A percentile compares a stretch with the other conserved stretches of the same genome.
Conservation (phyloP, 2,888 invertebrate species). For the Euphydryas editha region DNA sequence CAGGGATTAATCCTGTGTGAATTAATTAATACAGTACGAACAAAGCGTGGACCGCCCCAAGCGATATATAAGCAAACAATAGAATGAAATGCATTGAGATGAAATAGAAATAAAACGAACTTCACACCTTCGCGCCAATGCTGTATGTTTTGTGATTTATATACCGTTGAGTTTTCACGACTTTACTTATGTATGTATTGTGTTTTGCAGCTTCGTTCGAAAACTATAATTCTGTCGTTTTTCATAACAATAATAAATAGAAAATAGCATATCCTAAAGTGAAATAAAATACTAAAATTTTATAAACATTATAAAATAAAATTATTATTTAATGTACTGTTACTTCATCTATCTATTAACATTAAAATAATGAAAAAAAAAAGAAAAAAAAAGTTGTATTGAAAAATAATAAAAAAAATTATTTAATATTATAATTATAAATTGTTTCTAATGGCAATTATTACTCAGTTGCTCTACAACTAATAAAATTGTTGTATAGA, state of each 20-base stretch:
- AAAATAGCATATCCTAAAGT: not conserved
- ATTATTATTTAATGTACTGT: too few relatives aligned
- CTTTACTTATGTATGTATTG: not conserved
- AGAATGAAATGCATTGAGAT: constrained; percentile 34
- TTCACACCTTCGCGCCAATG: constrained; percentile 9
- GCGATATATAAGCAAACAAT: constrained; percentile 41
- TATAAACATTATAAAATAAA: too few relatives aligned
- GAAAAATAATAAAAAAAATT: too few relatives aligned
- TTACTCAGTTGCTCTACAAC: too few relatives aligned
- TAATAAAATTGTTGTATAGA: too few relatives aligned
- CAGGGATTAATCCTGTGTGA: constrained; percentile 38
- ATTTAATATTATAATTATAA: too few relatives aligned
- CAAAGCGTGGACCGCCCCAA: constrained; percentile 42
- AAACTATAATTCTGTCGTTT: not conserved
- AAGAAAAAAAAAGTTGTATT: too few relatives aligned
- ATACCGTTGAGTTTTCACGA: not conserved
- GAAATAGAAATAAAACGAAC: constrained; percentile 35
- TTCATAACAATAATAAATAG: not conserved
- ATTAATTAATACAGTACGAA: constrained; percentile 47
- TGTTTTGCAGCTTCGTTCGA: not conserved
- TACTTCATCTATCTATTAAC: too few relatives aligned
- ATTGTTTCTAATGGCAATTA: too few relatives aligned
- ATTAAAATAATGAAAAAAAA: too few relatives aligned
- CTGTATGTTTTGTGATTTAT: constrained; percentile 5
- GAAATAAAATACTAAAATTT: too few relatives aligned